phyloP scores from a whole-genome alignment of 2,797 vertebrate species.

The Lutjanus campechanus region DNA sequence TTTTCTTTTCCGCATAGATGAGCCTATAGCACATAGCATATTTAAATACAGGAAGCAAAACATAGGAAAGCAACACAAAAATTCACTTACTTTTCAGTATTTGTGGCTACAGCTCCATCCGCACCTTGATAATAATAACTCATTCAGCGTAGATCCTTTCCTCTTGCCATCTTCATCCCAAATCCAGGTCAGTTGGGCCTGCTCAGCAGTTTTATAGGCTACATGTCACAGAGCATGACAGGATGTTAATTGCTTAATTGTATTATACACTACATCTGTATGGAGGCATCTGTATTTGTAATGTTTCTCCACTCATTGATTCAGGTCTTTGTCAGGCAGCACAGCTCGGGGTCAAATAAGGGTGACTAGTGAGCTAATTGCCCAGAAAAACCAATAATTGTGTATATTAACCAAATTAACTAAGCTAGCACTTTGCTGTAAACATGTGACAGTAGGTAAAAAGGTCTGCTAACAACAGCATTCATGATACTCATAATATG shows the following conservation, averaged over 20 bases:
- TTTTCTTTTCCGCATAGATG: no score
- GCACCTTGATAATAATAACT: background rate
- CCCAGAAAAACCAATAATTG: background rate
- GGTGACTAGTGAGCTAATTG: conserved; percentile 4
- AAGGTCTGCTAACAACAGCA: background rate
- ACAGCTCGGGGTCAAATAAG: background rate
- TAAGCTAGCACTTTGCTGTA: background rate
- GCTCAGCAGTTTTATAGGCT: background rate
- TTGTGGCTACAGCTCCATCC: background rate
- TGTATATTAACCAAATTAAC: background rate
- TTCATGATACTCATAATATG: no score
- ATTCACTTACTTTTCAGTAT: background rate
- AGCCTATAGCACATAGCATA: no score
- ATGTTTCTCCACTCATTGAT: background rate
- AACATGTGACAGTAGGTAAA: background rate
- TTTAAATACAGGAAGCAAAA: no score
- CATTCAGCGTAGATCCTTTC: background rate
- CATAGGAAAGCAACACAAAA: no score
- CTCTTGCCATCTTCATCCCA: background rate
- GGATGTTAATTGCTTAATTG: conserved; percentile 34
- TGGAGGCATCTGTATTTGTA: conserved; percentile 8
- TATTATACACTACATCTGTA: conserved; percentile 16
- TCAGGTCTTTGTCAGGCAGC: background rate
- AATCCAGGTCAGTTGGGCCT: conserved; percentile 16
- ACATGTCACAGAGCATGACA: conserved; percentile 19